Conservation (phyloP, 2,888 invertebrate species). For the Ennomos quercinarius region DNA sequence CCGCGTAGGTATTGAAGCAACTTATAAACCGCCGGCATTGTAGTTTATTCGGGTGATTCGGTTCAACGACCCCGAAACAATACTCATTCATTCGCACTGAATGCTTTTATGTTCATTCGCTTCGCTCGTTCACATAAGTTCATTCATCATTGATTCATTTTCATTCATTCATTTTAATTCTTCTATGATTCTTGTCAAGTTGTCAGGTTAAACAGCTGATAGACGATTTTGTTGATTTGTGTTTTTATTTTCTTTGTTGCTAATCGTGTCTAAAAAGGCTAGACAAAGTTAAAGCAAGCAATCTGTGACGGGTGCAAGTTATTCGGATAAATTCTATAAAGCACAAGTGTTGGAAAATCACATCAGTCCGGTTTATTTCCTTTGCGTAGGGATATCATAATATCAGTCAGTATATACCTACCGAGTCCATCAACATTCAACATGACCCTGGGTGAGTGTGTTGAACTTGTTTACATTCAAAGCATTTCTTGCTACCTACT, state of each 20-base stretch:
- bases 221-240: constrained; percentile 10
- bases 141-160: constrained; percentile 4
- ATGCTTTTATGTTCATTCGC: no score
- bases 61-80: constrained; percentile 11
- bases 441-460: constrained; percentile 50
- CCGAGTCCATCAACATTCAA: constrained; percentile 39
- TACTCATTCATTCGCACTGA: constrained; percentile 15
- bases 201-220: constrained; percentile 42
- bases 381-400: constrained; percentile 24
- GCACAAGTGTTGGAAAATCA: not conserved
- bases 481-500: not conserved
- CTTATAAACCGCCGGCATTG: not conserved
- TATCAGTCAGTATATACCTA: constrained; percentile 17
- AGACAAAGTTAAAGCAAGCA: no score
- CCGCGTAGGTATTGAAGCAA: not conserved
- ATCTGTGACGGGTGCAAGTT: not conserved
- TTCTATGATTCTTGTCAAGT: constrained; percentile 35
- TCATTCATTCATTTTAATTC: constrained; percentile 22
- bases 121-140: constrained; percentile 15
- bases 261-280: no score
- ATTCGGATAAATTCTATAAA: not conserved
- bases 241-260: constrained; percentile 4
- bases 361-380: constrained; percentile 20
- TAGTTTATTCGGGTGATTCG: constrained; percentile 20
- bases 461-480: constrained; percentile 20